Conservation (phyloP, 1,140 invertebrate genomes). For the Sarcophaga peregrina region DNA sequence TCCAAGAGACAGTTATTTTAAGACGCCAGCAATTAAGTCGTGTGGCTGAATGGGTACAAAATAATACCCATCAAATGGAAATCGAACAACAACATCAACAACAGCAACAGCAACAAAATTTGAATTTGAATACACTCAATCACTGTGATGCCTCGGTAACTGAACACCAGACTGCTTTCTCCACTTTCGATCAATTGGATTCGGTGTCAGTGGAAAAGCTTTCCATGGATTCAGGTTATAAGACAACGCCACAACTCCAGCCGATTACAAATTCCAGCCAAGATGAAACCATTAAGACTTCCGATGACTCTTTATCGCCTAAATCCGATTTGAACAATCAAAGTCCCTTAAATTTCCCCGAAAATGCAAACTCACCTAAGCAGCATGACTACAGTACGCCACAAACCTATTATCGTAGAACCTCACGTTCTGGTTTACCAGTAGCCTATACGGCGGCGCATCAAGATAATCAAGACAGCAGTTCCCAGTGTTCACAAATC, state of each 20-base stretch:
- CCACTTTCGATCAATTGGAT: constrained; percentile 61
- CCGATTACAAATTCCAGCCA: constrained; percentile 50
- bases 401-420: constrained; percentile 61
- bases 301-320: constrained; percentile 52
- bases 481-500: constrained; percentile 34
- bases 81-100: constrained; percentile 53
- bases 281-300: constrained; percentile 53
- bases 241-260: constrained; percentile 60
- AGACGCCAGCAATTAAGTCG: constrained; percentile 74
- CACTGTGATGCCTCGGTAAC: constrained; percentile 57
- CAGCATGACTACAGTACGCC: constrained; percentile 46
- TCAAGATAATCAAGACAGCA: constrained; percentile 36
- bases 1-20: constrained; percentile 64
- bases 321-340: constrained; percentile 60
- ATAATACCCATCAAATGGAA: constrained; percentile 67
- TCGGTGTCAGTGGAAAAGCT: constrained; percentile 64
- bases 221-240: constrained; percentile 64
- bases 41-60: constrained; percentile 77
- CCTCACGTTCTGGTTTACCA: constrained; percentile 59
- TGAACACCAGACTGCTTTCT: constrained; percentile 56
- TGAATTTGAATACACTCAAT: constrained; percentile 35
- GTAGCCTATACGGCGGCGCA: constrained; percentile 58
- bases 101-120: neutral
- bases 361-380: neutral
- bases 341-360: constrained; percentile 32